Conservation (phyloP, 2,888 invertebrate species). For the Seladonia tumulorum region DNA sequence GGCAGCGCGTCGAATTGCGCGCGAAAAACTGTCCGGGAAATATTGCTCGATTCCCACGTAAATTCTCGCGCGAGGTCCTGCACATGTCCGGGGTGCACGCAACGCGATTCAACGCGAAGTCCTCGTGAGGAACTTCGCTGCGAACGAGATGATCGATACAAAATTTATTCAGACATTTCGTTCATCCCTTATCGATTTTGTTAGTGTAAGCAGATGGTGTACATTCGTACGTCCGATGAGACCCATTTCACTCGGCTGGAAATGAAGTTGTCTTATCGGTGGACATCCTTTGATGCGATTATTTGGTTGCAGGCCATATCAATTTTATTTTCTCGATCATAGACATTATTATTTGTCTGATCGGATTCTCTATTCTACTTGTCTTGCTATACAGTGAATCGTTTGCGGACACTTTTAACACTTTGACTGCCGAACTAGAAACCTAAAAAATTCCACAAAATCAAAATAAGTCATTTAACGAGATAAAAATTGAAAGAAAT, state of each 20-base stretch:
- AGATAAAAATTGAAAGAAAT: too few relatives aligned
- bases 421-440: too few relatives aligned
- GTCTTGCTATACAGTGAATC: not conserved
- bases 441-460: too few relatives aligned
- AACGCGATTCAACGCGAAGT: not conserved
- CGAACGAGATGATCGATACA: not conserved
- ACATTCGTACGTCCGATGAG: not conserved
- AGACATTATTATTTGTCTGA: not conserved
- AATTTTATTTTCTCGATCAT: too few relatives aligned
- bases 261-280: not conserved
- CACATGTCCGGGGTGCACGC: not conserved
- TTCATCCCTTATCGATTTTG: not conserved
- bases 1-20: constrained; percentile 64
- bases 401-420: too few relatives aligned
- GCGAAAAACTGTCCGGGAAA: constrained; percentile 62
- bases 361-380: not conserved
- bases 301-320: too few relatives aligned
- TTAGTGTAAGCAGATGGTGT: not conserved
- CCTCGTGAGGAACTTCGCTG: not conserved
- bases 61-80: not conserved
- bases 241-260: not conserved
- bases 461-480: too few relatives aligned
- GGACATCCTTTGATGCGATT: not conserved
- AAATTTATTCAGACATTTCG: not conserved
- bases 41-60: not conserved